Conservation (phyloP, 2,888 invertebrate species). For the Conops quadrifasciatus region DNA sequence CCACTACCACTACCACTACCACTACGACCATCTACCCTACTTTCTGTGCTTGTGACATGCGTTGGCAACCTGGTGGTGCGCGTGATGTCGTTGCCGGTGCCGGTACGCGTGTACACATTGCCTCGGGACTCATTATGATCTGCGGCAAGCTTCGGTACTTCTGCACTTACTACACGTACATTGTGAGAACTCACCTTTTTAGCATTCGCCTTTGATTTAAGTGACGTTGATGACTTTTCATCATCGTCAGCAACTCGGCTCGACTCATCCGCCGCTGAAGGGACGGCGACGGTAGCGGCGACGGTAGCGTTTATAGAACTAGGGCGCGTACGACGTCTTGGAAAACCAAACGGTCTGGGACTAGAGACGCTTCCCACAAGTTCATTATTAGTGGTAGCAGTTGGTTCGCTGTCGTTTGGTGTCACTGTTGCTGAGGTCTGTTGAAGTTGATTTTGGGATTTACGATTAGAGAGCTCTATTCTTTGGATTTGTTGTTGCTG, state of each 20-base stretch:
- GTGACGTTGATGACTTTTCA: constrained; percentile 27
- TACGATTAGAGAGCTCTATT: constrained; percentile 46
- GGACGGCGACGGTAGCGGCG: constrained; percentile 49
- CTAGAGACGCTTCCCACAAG: constrained; percentile 65
- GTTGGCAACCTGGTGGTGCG: constrained; percentile 40
- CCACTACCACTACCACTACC: constrained; percentile 44
- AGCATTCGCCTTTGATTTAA: constrained; percentile 41
- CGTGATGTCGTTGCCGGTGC: constrained; percentile 37
- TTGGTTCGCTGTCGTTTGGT: constrained; percentile 23
- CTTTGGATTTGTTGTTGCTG: constrained; percentile 43
- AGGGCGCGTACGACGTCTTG: constrained; percentile 66
- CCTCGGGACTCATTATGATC: constrained; percentile 41
- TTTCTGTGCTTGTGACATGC: constrained; percentile 48
- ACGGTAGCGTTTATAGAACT: constrained; percentile 49
- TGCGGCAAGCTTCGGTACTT: constrained; percentile 30
- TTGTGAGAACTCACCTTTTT: constrained; percentile 63
- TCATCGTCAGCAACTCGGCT: too few relatives aligned
- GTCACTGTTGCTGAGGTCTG: constrained; percentile 45
- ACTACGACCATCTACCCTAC: constrained; percentile 51
- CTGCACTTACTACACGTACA: constrained; percentile 33
- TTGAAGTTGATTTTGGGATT: constrained; percentile 47
- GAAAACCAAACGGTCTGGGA: constrained; percentile 68
- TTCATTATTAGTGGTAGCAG: constrained; percentile 53
- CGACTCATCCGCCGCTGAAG: constrained; percentile 30
- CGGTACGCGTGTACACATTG: constrained; percentile 27